Evolutionary conservation across 2,888 invertebrate genomes (phyloP).

Genomic region (Cremastinae sp.): DNA sequence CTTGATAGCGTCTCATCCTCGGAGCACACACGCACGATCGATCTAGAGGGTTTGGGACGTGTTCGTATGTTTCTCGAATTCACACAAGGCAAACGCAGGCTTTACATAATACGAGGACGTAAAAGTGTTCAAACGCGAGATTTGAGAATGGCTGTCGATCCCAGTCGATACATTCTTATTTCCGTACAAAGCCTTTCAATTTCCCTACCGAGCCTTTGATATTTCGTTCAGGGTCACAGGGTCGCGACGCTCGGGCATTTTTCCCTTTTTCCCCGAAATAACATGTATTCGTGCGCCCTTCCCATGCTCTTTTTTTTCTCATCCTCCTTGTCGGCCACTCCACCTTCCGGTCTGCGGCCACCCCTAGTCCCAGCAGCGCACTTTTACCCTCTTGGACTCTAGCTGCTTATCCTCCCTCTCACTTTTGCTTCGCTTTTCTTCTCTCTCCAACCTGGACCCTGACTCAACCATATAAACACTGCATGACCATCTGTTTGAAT

Average conservation of each 20-base stretch:
- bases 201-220: constrained; percentile 77
- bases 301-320: constrained; percentile 49
- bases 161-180: constrained; percentile 77
- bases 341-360: constrained; percentile 60
- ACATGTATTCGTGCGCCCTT: constrained; percentile 33
- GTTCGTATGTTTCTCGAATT: constrained; percentile 1
- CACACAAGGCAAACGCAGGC: neutral
- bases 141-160: constrained; percentile 71
- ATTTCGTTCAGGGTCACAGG: constrained; percentile 69
- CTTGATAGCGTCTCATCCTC: constrained; percentile 52
- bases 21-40: constrained; percentile 40
- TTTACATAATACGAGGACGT: constrained; percentile 31
- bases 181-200: constrained; percentile 78
- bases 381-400: constrained; percentile 55
- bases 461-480: constrained; percentile 65
- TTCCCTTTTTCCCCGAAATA: constrained; percentile 15
- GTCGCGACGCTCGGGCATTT: constrained; percentile 65
- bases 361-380: constrained; percentile 54
- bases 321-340: constrained; percentile 50
- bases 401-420: constrained; percentile 41
- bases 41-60: constrained; percentile 29
- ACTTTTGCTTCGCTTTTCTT: constrained; percentile 21
- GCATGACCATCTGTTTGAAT: constrained; percentile 10
- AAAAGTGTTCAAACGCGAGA: constrained; percentile 67
- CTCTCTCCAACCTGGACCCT: constrained; percentile 33